Percentiles rank a stretch among this genome's conserved stretches.
Conservation (phyloP, 2,888 invertebrate species). For the Taphrorychus bicolor region DNA sequence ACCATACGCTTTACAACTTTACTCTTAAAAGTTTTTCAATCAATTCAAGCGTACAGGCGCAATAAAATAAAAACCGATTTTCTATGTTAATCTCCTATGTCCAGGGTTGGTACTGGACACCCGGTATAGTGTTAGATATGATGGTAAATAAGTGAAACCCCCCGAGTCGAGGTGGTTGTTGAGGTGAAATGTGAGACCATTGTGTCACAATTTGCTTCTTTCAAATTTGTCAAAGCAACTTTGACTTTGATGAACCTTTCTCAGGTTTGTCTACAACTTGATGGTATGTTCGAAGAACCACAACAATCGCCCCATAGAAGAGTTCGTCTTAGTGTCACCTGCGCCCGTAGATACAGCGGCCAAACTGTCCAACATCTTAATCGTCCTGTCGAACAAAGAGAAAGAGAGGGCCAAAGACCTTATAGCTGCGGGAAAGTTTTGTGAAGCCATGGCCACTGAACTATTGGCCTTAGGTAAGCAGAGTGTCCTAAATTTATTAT, state of each 20-base stretch:
- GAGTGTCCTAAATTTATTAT: not conserved
- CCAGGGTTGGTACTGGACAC: no score
- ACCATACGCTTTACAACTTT: no score
- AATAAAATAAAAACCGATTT: no score
- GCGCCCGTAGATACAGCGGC: constrained; percentile 99
- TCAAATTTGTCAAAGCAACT: no score
- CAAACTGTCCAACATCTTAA: constrained; percentile 92
- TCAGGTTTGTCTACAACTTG: constrained; percentile 90
- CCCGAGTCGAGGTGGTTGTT: no score
- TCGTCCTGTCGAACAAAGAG: constrained; percentile 89
- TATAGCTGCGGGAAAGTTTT: constrained; percentile 93
- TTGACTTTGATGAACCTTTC: constrained; percentile 1
- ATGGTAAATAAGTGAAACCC: no score
- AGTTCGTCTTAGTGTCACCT: constrained; percentile 98
- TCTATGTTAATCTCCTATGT: no score
- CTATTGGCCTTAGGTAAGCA: constrained; percentile 73
- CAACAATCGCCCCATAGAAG: constrained; percentile 95
- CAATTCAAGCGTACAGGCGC: no score
- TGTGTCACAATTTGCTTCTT: no score
- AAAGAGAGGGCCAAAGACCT: constrained; percentile 98
- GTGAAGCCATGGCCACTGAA: constrained; percentile 98
- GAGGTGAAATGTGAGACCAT: no score
- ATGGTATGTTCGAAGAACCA: constrained; percentile 98
- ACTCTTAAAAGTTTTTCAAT: no score
- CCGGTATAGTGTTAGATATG: no score